These are phyloP conservation scores for Mnemiopsis leidyi DNA, from an alignment of 37 sponge, comb jelly and placozoan genomes.

Conservation along the genomic window DNA sequence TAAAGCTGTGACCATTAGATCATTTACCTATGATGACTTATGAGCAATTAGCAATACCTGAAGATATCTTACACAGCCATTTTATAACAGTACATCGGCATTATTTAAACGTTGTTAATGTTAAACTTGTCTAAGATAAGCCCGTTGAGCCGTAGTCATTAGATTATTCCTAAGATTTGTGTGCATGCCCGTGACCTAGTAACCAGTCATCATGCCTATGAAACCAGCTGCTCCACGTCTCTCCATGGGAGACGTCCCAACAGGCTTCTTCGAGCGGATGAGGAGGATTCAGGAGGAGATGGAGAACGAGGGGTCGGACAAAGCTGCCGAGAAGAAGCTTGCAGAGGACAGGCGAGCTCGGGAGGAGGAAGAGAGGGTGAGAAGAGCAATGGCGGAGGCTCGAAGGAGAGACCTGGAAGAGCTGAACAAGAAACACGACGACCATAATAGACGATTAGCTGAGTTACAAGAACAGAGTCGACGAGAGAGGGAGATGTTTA, in stretches of 20 bases:
- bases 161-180: background rate
- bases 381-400: background rate
- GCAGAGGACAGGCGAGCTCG: background rate
- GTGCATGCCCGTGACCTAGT: background rate
- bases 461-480: background rate
- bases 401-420: background rate
- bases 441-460: background rate
- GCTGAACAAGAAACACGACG: background rate
- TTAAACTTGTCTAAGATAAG: background rate
- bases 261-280: constrained; percentile 16
- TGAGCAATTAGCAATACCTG: background rate
- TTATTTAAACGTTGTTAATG: too few relatives aligned
- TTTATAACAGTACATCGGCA: background rate
- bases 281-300: constrained; percentile 1
- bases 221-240: constrained; percentile 1
- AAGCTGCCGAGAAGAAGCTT: background rate
- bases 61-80: background rate
- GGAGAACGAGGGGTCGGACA: background rate
- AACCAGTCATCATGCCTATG: background rate
- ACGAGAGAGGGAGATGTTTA: background rate
- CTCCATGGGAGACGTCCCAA: constrained; percentile 13
- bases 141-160: background rate
- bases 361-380: background rate
- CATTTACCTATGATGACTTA: background rate
- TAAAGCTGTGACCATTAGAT: background rate